phyloP scores from a whole-genome alignment of 1,140 invertebrate genomes.

The Batillaria attramentaria region DNA sequence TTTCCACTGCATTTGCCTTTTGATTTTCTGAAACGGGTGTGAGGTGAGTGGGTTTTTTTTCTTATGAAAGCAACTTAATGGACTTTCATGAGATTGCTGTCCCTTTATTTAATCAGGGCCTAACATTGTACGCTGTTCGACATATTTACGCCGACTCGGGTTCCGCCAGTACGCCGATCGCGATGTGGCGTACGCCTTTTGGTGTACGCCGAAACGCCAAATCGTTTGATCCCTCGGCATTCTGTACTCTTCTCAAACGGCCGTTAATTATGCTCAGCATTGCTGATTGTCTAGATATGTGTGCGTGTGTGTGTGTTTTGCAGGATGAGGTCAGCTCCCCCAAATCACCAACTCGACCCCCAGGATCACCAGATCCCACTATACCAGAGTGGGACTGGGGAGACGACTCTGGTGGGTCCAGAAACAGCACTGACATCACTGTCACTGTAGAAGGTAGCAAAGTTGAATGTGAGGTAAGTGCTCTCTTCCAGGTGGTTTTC shows the following conservation, averaged over 20 bases:
- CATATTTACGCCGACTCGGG: no score
- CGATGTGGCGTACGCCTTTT: no score
- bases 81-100: no score
- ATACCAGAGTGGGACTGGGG: constrained; percentile 68
- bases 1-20: no score
- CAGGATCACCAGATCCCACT: constrained; percentile 46
- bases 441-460: neutral
- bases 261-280: neutral
- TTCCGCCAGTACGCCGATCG: no score
- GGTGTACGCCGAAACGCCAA: no score
- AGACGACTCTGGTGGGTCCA: constrained; percentile 18
- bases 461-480: neutral
- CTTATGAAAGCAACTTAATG: no score
- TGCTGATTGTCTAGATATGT: neutral
- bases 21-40: no score
- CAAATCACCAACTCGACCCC: neutral
- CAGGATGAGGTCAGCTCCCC: neutral
- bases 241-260: neutral
- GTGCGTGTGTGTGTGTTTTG: neutral
- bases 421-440: neutral
- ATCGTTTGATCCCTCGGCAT: neutral
- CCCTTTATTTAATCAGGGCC: neutral
- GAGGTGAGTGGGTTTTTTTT: no score
- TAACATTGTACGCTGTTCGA: neutral
- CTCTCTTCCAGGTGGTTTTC: neutral